A percentile compares a stretch with the other conserved stretches of the same genome.
Evolutionary conservation across 2,888 invertebrate genomes (phyloP).

Genomic region (Pterostichus madidus): DNA sequence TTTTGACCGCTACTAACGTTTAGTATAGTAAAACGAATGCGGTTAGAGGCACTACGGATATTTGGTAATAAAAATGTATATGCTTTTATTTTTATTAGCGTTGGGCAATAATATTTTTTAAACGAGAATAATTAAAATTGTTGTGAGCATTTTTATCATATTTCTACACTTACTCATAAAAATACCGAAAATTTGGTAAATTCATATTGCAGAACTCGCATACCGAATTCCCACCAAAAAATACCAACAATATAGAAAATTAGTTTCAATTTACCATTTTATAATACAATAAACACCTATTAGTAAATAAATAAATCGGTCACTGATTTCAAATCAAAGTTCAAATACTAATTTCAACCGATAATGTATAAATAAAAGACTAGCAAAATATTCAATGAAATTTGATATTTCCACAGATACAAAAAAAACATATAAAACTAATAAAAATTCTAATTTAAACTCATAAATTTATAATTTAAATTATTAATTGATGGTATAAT

Average conservation of each 20-base stretch:
- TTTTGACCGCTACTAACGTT: slow-evolving; percentile 6
- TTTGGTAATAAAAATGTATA: slow-evolving; percentile 56
- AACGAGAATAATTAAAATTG: slow-evolving; percentile 35
- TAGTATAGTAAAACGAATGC: neutral
- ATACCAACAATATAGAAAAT: neutral
- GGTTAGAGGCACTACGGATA: slow-evolving; percentile 4
- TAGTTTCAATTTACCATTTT: no score
- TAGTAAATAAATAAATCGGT: no score
- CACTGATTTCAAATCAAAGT: no score
- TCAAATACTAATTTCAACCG: no score
- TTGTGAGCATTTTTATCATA: slow-evolving; percentile 22
- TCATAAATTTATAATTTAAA: no score
- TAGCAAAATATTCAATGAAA: no score
- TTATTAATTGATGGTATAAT: no score
- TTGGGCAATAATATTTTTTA: slow-evolving; percentile 34
- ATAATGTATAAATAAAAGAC: no score
- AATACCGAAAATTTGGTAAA: neutral
- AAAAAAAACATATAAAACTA: no score
- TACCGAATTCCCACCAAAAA: neutral
- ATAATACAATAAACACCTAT: no score
- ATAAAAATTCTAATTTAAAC: no score
- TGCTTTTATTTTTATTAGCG: slow-evolving; percentile 46
- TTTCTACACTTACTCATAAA: slow-evolving; percentile 10
- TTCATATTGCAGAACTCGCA: neutral
- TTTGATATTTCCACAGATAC: no score